Evolutionary conservation across 2,797 vertebrate species (phyloP).

Genomic region (Melanotaenia maccullochi): DNA sequence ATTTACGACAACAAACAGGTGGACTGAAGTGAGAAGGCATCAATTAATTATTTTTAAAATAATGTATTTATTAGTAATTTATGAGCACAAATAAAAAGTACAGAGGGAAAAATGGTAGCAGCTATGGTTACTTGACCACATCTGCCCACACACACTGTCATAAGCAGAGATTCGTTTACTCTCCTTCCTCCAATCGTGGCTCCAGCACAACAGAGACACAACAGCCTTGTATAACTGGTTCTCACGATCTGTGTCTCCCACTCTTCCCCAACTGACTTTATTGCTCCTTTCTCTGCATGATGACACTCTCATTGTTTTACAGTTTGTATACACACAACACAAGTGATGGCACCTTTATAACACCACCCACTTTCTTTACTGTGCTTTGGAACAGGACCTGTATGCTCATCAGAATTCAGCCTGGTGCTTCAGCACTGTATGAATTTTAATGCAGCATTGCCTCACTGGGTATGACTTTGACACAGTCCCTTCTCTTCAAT

Average conservation of each 20-base stretch:
- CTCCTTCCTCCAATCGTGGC: constrained; percentile 52
- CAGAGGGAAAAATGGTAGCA: constrained; percentile 59
- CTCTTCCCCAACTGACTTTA: constrained; percentile 37
- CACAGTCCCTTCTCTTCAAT: constrained; percentile 52
- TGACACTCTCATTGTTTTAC: constrained; percentile 27
- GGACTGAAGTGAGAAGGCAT: neutral
- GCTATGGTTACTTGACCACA: constrained; percentile 67
- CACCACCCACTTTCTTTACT: neutral
- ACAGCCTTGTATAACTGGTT: constrained; percentile 64
- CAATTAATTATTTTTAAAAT: neutral
- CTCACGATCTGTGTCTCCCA: constrained; percentile 54
- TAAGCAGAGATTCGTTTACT: constrained; percentile 70
- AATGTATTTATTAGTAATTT: constrained; percentile 33
- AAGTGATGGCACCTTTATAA: constrained; percentile 5
- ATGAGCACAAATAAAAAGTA: constrained; percentile 43
- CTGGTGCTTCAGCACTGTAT: constrained; percentile 36
- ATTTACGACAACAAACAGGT: constrained; percentile 8
- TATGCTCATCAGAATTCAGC: constrained; percentile 65
- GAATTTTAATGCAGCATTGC: constrained; percentile 73
- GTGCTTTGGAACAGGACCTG: constrained; percentile 41
- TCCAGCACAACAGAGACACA: constrained; percentile 72
- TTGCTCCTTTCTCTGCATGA: constrained; percentile 21
- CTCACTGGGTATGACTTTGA: constrained; percentile 67
- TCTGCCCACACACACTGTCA: constrained; percentile 66
- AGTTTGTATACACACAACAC: constrained; percentile 20